phyloP scores from a whole-genome alignment of 2,113 vertebrate genomes.

The Neolamprologus brichardi region DNA sequence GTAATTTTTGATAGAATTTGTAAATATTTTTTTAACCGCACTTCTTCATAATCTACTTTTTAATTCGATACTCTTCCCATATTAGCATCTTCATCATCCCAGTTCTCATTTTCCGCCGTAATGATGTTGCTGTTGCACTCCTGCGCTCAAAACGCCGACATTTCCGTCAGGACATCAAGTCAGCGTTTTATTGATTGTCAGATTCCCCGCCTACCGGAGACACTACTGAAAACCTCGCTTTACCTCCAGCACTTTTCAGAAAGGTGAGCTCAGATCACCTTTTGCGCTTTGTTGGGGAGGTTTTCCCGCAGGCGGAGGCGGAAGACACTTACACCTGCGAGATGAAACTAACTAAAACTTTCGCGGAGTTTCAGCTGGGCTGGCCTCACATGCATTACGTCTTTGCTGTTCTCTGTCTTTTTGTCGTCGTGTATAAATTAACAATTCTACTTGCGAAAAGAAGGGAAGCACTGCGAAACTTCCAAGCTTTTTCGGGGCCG shows the following conservation, averaged over 20 bases:
- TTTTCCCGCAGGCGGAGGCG: rapidly evolving
- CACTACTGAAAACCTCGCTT: background rate
- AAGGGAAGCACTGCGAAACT: rapidly evolving
- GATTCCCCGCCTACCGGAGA: too few species aligned
- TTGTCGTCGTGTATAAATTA: background rate
- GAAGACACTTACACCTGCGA: too few species aligned
- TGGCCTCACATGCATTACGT: background rate
- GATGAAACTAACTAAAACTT: conserved; percentile 2
- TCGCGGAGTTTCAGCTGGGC: background rate
- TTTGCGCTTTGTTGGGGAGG: rapidly evolving
- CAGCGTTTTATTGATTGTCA: too few species aligned
- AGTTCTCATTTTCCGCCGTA: background rate
- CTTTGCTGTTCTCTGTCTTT: background rate
- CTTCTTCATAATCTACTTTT: background rate
- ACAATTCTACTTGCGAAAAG: background rate
- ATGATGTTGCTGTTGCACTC: background rate
- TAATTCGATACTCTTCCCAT: background rate
- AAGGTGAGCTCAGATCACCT: background rate
- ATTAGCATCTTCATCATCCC: background rate
- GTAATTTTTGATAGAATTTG: background rate
- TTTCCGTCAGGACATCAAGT: too few species aligned
- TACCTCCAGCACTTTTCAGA: background rate
- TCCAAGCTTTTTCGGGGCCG: conserved; percentile 16
- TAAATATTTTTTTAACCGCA: background rate
- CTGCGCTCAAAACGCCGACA: background rate